phyloP scores from a whole-genome alignment of 2,888 invertebrate genomes.

The Metopia argyrocephala region DNA sequence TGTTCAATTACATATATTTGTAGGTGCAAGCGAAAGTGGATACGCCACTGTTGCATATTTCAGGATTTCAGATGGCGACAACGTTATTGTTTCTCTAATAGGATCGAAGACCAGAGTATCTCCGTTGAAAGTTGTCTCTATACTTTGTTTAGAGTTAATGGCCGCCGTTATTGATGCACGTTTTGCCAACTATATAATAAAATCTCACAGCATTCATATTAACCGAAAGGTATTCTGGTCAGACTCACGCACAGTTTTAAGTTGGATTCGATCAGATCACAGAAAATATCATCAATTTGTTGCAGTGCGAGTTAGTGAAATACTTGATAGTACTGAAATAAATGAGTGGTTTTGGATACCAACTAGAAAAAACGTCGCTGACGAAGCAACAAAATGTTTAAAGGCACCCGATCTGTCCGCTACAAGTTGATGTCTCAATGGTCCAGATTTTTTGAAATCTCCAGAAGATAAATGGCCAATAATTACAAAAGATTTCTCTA shows the following conservation, averaged over 20 bases:
- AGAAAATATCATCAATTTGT: slow-evolving; percentile 45
- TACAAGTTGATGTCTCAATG: slow-evolving; percentile 16
- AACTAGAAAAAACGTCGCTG: slow-evolving; percentile 28
- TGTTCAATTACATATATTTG: slow-evolving; percentile 42
- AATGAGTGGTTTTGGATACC: slow-evolving; percentile 40
- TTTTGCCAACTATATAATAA: slow-evolving; percentile 34
- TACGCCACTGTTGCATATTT: slow-evolving; percentile 41
- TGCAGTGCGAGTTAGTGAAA: slow-evolving; percentile 38
- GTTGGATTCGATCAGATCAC: slow-evolving; percentile 39
- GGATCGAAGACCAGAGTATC: slow-evolving; percentile 50
- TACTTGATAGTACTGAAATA: slow-evolving; percentile 32
- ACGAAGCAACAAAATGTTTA: slow-evolving; percentile 29
- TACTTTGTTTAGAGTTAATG: slow-evolving; percentile 49
- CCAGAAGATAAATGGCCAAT: slow-evolving; percentile 4
- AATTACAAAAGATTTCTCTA: not conserved
- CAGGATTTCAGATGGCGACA: slow-evolving; percentile 4
- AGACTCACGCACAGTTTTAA: slow-evolving; percentile 28
- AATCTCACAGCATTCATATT: not conserved
- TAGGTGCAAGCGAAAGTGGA: slow-evolving; percentile 60
- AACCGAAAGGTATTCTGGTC: slow-evolving; percentile 18
- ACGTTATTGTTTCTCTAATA: slow-evolving; percentile 12
- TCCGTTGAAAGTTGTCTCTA: slow-evolving; percentile 52
- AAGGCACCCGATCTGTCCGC: not conserved
- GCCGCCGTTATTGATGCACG: slow-evolving; percentile 55
- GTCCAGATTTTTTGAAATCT: slow-evolving; percentile 23